Evolutionary conservation across 2,113 vertebrate genomes (phyloP), one percentile per base, ranked within the genome.

Genomic region (Tragelaphus strepsiceros): DNA sequence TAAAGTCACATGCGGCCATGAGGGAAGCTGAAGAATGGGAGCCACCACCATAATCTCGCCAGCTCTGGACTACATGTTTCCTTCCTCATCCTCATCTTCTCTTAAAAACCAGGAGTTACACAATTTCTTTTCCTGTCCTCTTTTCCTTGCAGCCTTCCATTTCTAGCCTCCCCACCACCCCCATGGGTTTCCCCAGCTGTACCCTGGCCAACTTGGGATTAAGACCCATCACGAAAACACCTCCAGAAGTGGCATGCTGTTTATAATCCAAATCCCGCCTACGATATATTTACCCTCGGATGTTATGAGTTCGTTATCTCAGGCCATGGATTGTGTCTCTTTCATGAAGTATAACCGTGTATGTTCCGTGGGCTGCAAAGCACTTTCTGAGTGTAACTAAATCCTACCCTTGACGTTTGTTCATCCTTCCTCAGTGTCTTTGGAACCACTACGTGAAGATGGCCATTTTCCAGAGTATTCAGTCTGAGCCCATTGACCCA

Each of bases 31-130:
- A 32, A 35, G 43, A 17, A 1, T 0, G 17, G 77, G 43, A 51
- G 16, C 22, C n/a, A 5, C 19, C 1, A 0, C 0, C 0, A 4
- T 3, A 2, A 3, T 6, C 58, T 17, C 2, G 21, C 7, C 4
- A n/a, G 6, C 56, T 30, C 7, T 0, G 6, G 15, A 26, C 78
- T 35, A 9, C 15, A 16, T 0, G 12, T 13, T 26, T 15, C 59
- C 22, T 15, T 77, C n/a, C n/a, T 84, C 19, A 5, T 30, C 19
- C 84, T 88, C 46, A 8, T 39, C 32, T 30, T 26, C 43, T 62
- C 32, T 26, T 74, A 5, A 35, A 80, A 64, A 58, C 21, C 32
- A 62, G 22, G n/a, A 49, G 32, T 77, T 46, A 28, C 9, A 22
- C 15, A 7, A 21, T 22, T 56, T 4, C 3, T 13, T 56, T 30